These are phyloP conservation scores for Myzus persicae DNA, from an alignment of 1,140 invertebrate genomes.

Conservation along the genomic window DNA sequence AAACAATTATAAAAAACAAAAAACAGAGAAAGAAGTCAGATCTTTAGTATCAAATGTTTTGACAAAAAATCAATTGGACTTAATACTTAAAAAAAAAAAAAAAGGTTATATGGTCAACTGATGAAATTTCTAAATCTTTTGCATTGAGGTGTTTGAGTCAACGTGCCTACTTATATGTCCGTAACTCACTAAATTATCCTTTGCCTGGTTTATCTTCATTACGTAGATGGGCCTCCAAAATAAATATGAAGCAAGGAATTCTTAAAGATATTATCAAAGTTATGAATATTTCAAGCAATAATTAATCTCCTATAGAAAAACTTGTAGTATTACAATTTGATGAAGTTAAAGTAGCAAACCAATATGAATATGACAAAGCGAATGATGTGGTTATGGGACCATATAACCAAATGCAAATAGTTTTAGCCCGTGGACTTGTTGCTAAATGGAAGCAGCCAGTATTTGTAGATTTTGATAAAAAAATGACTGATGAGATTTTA, in stretches of 20 bases:
- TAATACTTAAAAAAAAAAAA: too few relatives aligned
- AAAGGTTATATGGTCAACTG: too few relatives aligned
- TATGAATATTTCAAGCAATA: conserved; percentile 58
- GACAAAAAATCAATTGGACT: too few relatives aligned
- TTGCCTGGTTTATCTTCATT: too few relatives aligned
- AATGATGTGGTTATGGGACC: conserved; percentile 64
- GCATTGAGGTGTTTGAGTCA: too few relatives aligned
- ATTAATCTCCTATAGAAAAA: conserved; percentile 61
- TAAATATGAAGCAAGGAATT: conserved; percentile 53
- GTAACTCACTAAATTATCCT: too few relatives aligned
- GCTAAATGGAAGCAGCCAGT: conserved; percentile 64
- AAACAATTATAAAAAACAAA: too few relatives aligned
- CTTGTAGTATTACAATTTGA: conserved; percentile 62
- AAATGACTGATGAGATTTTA: neutral
- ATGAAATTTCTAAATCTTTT: too few relatives aligned
- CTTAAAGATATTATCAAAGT: conserved; percentile 57
- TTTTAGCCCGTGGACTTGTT: conserved; percentile 63
- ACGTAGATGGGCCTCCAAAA: conserved; percentile 54
- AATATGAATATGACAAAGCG: neutral
- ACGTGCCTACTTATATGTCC: too few relatives aligned
- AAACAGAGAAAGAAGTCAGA: too few relatives aligned
- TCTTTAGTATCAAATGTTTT: too few relatives aligned
- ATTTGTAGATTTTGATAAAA: conserved; percentile 63
- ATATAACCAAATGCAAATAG: conserved; percentile 63
- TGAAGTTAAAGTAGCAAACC: conserved; percentile 63